These are phyloP conservation scores for Antrozous pallidus DNA, from an alignment of 2,797 vertebrate genomes.

Conservation along the genomic window DNA sequence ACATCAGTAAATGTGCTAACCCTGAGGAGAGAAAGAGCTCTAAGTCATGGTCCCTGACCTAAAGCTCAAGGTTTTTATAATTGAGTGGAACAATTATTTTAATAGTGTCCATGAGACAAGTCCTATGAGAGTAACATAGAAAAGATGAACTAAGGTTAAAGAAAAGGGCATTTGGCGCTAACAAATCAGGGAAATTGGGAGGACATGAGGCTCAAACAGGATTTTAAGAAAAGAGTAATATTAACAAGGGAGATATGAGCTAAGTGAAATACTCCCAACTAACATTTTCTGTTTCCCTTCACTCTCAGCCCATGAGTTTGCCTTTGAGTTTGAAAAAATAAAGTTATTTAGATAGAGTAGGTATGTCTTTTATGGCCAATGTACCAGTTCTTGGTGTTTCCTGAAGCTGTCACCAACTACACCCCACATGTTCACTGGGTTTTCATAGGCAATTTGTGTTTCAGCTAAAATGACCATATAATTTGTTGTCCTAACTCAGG, in stretches of 20 bases:
- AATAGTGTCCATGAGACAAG: not conserved
- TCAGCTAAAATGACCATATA: not conserved
- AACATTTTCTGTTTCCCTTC: not conserved
- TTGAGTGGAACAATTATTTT: not conserved
- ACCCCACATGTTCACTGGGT: not conserved
- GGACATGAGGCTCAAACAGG: not conserved
- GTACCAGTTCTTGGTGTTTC: not conserved
- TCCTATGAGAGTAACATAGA: not conserved
- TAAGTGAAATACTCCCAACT: not conserved
- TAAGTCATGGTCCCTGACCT: not conserved
- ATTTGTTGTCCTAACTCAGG: not conserved
- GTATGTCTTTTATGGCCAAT: not conserved
- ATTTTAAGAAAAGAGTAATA: not conserved
- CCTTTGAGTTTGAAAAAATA: slow-evolving; percentile 6
- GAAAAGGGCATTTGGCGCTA: not conserved
- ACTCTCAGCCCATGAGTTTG: not conserved
- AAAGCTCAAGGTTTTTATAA: not conserved
- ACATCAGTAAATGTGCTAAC: not conserved
- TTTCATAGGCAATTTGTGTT: not conserved
- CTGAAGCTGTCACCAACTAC: not conserved
- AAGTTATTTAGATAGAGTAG: not conserved
- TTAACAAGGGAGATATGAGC: not conserved
- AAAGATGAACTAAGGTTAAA: not conserved
- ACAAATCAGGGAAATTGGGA: not conserved
- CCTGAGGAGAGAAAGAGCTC: not conserved